Evolutionary conservation across 2,888 invertebrate genomes (phyloP).

Genomic region (Balanococcus diminutus): DNA sequence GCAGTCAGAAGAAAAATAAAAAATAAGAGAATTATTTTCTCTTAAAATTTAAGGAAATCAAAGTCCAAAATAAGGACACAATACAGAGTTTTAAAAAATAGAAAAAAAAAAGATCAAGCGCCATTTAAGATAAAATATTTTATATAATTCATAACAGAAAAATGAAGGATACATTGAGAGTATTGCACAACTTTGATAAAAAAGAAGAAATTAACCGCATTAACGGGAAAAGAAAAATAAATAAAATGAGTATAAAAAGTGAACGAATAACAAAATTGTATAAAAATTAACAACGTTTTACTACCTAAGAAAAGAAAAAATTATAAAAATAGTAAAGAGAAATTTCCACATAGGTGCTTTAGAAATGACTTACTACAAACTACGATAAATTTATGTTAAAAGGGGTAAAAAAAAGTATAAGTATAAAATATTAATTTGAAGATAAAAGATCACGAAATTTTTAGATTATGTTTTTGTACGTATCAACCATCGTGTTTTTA

Average conservation of each 20-base stretch:
- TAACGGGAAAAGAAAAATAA: not conserved
- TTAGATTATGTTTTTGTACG: not conserved
- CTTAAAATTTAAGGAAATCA: too few species aligned
- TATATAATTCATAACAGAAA: slow-evolving; percentile 18
- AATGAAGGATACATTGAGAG: not conserved
- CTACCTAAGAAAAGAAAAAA: not conserved
- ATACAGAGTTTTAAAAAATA: too few species aligned
- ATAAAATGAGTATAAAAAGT: slow-evolving; percentile 9
- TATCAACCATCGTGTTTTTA: not conserved
- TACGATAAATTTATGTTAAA: slow-evolving; percentile 1
- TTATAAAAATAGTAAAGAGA: not conserved
- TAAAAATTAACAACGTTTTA: slow-evolving; percentile 19
- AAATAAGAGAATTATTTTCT: too few species aligned
- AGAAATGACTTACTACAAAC: not conserved
- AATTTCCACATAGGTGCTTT: not conserved
- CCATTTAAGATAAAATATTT: not conserved
- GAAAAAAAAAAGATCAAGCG: not conserved
- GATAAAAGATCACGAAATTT: not conserved
- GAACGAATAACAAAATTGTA: not conserved
- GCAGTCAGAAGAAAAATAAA: too few species aligned
- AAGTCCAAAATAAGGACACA: too few species aligned
- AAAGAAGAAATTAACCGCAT: not conserved
- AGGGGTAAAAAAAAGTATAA: not conserved
- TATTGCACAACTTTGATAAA: slow-evolving; percentile 20
- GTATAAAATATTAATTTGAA: not conserved